Base-by-base conservation (phyloP, 2,113 vertebrate species). In the Todiramphus chloris region DNA sequence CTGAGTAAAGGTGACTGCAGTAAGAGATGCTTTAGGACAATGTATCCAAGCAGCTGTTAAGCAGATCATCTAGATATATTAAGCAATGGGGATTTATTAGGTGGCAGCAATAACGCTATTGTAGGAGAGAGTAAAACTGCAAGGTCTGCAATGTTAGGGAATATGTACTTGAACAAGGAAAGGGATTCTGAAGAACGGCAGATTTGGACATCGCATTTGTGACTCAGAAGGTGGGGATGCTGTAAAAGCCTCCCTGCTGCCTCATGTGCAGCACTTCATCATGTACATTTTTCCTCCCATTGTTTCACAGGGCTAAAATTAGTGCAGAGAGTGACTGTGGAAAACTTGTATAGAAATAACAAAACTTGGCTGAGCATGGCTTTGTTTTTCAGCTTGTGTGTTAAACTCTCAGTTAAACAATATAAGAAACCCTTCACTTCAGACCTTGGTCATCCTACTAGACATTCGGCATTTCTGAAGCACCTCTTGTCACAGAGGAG, bases 231-330 rank as follows among this genome's bases (percentile, higher is more conserved):
- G 30, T 50, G 33, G 17, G 27, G 14, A 78, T 43, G 12, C 43
- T 93, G 39, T 51, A 70, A 74, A 79, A 59, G 48, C 15, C 60
- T 95, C 51, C 39, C 14, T 75, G 11, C 20, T 92, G 48, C 56
- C 51, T 62, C 31, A 20, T 80, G 75, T 76, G 55, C 9, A 82
- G n/a, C 48, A 56, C 15, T 77, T 11, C 2, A 4, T 19, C 53
- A 46, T 69, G 46, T 85, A 83, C 48, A 77, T 62, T 94, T 94
- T 93, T 89, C 74, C 48, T 96, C 28, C 91, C 33, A 85, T 95
- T 96, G 89, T 97, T 96, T 79, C 46, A 72, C 16, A n/a, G 31
- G 25, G 67, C 74, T 94, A 94, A 92, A 94, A 95, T 93, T 95
- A 93, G 46, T 46, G 27, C 51, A 72, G 23, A 55, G 10, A 56